These are phyloP conservation scores for Dorcus hopei DNA, from an alignment of 2,888 invertebrate genomes.

Conservation along the genomic window DNA sequence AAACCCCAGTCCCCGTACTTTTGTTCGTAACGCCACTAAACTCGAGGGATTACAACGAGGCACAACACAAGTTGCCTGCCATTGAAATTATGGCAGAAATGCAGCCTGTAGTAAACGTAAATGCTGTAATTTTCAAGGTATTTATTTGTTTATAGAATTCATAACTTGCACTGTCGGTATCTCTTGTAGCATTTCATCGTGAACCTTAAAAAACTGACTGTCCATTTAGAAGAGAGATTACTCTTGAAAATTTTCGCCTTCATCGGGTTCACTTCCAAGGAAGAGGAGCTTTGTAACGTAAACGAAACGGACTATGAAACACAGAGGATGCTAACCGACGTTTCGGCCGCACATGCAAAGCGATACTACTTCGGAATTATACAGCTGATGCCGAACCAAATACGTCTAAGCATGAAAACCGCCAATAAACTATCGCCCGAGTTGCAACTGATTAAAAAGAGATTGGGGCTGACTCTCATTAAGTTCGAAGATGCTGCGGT, in stretches of 20 bases:
- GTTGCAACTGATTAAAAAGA: constrained; percentile 77
- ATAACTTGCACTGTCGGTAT: not conserved
- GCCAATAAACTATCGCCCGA: constrained; percentile 76
- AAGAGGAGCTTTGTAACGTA: constrained; percentile 54
- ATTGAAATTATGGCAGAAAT: constrained; percentile 78
- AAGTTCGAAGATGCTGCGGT: constrained; percentile 96
- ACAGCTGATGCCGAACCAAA: constrained; percentile 54
- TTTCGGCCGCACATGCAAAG: constrained; percentile 38
- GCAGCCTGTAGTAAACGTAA: constrained; percentile 60
- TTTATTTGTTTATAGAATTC: not conserved
- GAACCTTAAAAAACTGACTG: constrained; percentile 75
- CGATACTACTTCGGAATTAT: constrained; percentile 46
- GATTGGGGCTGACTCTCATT: constrained; percentile 83
- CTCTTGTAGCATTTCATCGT: constrained; percentile 68
- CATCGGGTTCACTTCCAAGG: constrained; percentile 55
- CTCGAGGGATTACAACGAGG: constrained; percentile 50
- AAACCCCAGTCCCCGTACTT: constrained; percentile 80
- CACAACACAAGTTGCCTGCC: constrained; percentile 62
- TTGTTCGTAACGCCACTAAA: constrained; percentile 65
- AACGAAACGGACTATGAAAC: constrained; percentile 80
- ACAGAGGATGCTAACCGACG: constrained; percentile 74
- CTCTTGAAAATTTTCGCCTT: constrained; percentile 69
- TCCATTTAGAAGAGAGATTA: constrained; percentile 84
- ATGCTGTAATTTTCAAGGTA: constrained; percentile 84
- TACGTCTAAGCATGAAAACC: constrained; percentile 87